Conservation (phyloP, 2,113 vertebrate species). For the Mobula hypostoma region DNA sequence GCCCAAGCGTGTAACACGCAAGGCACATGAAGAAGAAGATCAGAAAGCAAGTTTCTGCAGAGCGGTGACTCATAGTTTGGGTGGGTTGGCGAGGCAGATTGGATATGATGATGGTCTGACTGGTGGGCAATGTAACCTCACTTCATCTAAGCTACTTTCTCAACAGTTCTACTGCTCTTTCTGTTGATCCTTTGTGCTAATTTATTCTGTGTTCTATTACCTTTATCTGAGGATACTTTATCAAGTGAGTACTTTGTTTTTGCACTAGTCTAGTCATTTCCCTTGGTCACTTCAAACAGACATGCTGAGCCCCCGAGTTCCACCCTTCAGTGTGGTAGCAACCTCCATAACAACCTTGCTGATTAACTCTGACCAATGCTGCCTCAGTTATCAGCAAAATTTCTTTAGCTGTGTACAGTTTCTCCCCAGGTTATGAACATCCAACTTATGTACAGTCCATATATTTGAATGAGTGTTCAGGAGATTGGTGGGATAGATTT, state of each 20-base stretch:
- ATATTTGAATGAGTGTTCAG: too few relatives aligned
- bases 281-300: neutral
- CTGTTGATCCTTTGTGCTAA: neutral
- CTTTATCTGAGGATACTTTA: neutral
- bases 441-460: too few relatives aligned
- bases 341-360: neutral
- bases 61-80: neutral
- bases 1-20: too few relatives aligned
- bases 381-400: too few relatives aligned
- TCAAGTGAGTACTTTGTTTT: neutral
- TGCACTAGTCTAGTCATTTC: neutral
- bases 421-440: too few relatives aligned
- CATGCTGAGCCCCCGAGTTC: too few relatives aligned
- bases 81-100: neutral
- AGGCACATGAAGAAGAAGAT: neutral
- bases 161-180: neutral
- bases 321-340: neutral
- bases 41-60: neutral
- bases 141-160: neutral
- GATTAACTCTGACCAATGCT: neutral
- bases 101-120: neutral
- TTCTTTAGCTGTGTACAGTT: too few relatives aligned
- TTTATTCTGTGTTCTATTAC: neutral
- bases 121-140: neutral
- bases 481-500: too few relatives aligned